Evolutionary conservation across 2,888 invertebrate genomes (phyloP), one percentile per base, ranked within the genome.

Genomic region (Ectemnius cavifrons): DNA sequence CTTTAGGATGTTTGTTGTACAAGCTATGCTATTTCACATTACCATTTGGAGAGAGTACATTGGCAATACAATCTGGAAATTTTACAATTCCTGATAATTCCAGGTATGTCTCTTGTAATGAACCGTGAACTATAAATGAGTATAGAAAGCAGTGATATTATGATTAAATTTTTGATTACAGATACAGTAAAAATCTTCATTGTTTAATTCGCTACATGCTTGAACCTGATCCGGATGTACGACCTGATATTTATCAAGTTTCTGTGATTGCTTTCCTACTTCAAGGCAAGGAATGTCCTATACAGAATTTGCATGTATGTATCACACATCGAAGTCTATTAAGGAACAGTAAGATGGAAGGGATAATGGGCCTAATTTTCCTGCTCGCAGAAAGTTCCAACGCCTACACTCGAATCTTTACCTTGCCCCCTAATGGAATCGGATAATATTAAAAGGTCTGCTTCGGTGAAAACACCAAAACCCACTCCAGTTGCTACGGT

Each of bases 41-140:
- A 87, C 98, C 97, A 64, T 98, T 98, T 91, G 97, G 97, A 45
- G 98, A 98, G 91, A 97, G 97, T 88, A 95, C 96, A n/a, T 92
- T 98, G 83, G 97, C 98, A 65, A 98, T 98, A 88, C 97, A 97
- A 91, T 96, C 95, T 90, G 97, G 96, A 65, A 95, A 95, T 87
- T 97, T 97, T 90, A 94, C 94, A 80, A 95, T 97, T 91, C 97
- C 97, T 67, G 95, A 96, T 89, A 94, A 93, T 91, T 95, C 96
- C 20, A 94, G 93, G 91, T 85, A 20, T 18, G 2, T 37, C n/a
- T 60, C 45, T 37, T 28, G 28, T 89, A 94, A 93, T 91, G 95
- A 95, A 23, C 94, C 93, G 90, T 96, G 94, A 63, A 78, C 83
- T 18, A 59, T 18, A 49, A 8, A 52, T 58, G 16, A 60, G 27